Percentiles rank a stretch among this genome's conserved stretches.
Evolutionary conservation across 2,797 vertebrate species (phyloP).

Genomic region (Myotis myotis): DNA sequence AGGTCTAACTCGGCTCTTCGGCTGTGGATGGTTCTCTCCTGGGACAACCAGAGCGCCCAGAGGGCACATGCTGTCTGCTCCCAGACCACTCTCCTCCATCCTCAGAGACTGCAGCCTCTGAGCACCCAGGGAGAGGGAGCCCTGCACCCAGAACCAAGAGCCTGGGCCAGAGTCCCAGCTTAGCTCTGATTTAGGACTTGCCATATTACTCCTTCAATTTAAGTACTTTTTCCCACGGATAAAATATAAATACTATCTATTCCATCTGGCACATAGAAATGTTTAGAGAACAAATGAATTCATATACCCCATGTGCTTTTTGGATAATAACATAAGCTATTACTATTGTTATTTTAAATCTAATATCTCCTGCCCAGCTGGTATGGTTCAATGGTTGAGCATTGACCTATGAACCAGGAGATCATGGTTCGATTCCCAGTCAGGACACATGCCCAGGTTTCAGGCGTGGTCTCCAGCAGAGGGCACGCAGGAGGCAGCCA

Average conservation of each 20-base stretch:
- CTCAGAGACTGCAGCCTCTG: not conserved
- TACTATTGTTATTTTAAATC: not conserved
- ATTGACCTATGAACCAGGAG: too few relatives aligned
- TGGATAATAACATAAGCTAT: not conserved
- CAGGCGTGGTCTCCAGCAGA: too few relatives aligned
- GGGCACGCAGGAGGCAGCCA: too few relatives aligned
- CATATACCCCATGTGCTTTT: not conserved
- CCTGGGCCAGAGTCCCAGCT: not conserved
- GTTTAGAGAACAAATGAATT: not conserved
- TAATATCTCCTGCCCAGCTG: not conserved
- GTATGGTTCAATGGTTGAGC: too few relatives aligned
- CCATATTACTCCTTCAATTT: not conserved
- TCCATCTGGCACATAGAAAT: not conserved
- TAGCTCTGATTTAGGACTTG: not conserved
- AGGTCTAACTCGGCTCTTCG: not conserved
- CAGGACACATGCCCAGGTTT: too few relatives aligned
- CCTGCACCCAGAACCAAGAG: not conserved
- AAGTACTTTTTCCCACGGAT: not conserved
- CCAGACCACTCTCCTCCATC: not conserved
- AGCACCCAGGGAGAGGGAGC: not conserved
- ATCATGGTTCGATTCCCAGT: too few relatives aligned
- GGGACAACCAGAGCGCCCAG: not conserved
- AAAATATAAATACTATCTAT: not conserved
- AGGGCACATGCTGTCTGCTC: not conserved
- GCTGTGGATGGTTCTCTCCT: not conserved